Evolutionary conservation across 2,888 invertebrate genomes (phyloP), one percentile per base, ranked within the genome.

Genomic region (Dromius quadrimaculatus): DNA sequence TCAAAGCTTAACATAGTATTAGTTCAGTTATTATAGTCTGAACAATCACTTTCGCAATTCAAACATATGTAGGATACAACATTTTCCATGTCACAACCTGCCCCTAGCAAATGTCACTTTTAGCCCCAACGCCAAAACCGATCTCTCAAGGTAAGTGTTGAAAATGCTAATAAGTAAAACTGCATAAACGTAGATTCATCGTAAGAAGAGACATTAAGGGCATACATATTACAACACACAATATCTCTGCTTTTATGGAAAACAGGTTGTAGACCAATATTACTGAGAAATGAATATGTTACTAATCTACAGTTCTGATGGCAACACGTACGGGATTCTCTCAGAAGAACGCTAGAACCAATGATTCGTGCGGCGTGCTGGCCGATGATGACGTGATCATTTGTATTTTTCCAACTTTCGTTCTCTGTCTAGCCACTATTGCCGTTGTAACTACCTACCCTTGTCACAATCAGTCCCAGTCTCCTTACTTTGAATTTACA

Each of bases 211-310:
- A n/a, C n/a, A n/a, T n/a, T n/a, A n/a, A n/a, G n/a, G n/a, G n/a
- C n/a, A n/a, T n/a, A n/a, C n/a, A n/a, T n/a, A n/a, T n/a, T n/a
- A n/a, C n/a, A n/a, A n/a, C n/a, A n/a, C n/a, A n/a, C n/a, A n/a
- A n/a, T n/a, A n/a, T n/a, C n/a, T n/a, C n/a, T n/a, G n/a, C n/a
- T n/a, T n/a, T n/a, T n/a, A n/a, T n/a, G n/a, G n/a, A n/a, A n/a
- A n/a, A n/a, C n/a, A 50, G 20, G 4, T 50, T 50, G 17, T 19
- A 50, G 19, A 50, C 54, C 54, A 50, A 50, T 50, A 50, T 50
- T 50, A 50, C 17, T 4, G 9, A 32, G 9, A 32, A 32, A 32
- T 9, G 5, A 32, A 32, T 6, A 32, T 32, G 32, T 32, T 50
- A 19, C 54, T 50, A 50, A 50, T 19, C 54, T 50, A 20, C 54